Evolutionary conservation across 2,888 invertebrate genomes (phyloP), one percentile per base, ranked within the genome.

Genomic region (Patella depressa): DNA sequence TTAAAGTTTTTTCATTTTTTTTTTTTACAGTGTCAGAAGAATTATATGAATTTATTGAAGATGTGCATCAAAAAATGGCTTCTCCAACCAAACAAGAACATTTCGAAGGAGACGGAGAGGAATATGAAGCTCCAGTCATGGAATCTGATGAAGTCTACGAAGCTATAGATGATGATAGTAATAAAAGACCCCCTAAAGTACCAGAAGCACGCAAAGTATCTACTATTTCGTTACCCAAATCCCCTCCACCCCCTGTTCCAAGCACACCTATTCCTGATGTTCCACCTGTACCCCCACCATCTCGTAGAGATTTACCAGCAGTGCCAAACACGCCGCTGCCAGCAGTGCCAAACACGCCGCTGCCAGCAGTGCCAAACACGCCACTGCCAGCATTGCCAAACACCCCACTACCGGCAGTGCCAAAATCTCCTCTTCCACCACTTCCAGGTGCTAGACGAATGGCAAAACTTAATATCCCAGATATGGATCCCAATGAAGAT

Each of bases 401-500:
- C 34, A 29, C 70, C n/a, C 29, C 45, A 14, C 24, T 71, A 45
- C 29, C 14, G 54, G 69, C 57, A 17, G 34, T 70, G 55, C 74
- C 71, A n/a, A 19, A 19, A 57, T 24, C 73, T 19, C 73, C 72
- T 53, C 69, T 72, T 19, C 53, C 65, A 29, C 73, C 74, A 29
- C 29, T 54, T 4, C 24, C 53, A 14, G 72, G 73, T 19, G 29
- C 17, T 69, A 79, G 71, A 11, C 70, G 55, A 7, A 74, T 45
- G 29, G 78, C 69, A 72, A 71, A 65, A 65, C 19, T 65, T 11
- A 14, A 24, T 24, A 14, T 11, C 11, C 24, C 70, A 55, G 19
- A 24, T 59, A 19, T 80, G 72, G 72, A 80, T 74, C 84, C 83
- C 4, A 82, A 83, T 0, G 86, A 89, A 73, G 89, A 89, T 73